A percentile compares a stretch with the other conserved stretches of the same genome.
These are phyloP conservation scores for Parotia lawesii DNA, from an alignment of 2,113 vertebrate genomes.

Conservation along the genomic window DNA sequence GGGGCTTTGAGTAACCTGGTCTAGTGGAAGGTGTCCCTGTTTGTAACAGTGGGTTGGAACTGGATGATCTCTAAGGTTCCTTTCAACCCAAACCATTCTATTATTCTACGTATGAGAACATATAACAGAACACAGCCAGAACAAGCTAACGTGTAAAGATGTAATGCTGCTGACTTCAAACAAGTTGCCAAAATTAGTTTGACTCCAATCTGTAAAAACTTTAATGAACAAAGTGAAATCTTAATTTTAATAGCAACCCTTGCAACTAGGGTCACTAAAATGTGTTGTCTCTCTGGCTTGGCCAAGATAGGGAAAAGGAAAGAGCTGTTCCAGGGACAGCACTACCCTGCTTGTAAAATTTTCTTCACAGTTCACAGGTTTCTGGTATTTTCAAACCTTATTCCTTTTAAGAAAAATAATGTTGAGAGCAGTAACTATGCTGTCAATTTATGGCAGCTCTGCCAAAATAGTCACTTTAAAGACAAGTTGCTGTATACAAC, in stretches of 20 bases:
- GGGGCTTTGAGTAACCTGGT: neutral
- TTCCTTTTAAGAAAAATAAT: neutral
- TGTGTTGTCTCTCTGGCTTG: neutral
- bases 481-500: neutral
- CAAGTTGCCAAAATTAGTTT: neutral
- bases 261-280: neutral
- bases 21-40: neutral
- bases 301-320: neutral
- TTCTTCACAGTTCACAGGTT: neutral
- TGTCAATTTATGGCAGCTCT: neutral
- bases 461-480: neutral
- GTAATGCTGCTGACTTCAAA: neutral
- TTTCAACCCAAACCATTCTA: neutral
- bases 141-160: neutral
- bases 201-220: neutral
- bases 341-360: neutral
- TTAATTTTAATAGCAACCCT: neutral
- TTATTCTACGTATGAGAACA: rapidly evolving
- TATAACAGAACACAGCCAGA: neutral
- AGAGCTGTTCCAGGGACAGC: neutral
- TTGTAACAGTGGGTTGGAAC: rapidly evolving
- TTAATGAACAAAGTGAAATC: neutral
- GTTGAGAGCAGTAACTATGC: neutral
- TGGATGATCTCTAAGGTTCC: neutral
- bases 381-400: neutral